Conservation (phyloP, 2,888 invertebrate genomes). For the Hecatera dysodea region DNA sequence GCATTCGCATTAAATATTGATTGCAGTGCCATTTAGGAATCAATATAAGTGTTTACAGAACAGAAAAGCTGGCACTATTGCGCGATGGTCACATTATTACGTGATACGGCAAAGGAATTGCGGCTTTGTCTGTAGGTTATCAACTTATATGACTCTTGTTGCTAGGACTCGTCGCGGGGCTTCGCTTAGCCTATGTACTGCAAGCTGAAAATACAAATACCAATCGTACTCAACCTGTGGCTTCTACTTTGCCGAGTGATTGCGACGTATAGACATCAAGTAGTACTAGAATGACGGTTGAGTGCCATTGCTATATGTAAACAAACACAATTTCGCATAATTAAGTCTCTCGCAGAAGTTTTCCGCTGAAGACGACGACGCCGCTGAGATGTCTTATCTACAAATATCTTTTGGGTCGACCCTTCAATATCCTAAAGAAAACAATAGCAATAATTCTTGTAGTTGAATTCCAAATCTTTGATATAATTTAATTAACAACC, state of each 20-base stretch:
- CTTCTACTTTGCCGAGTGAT: not conserved
- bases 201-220: not conserved
- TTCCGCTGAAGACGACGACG: not conserved
- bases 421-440: not conserved
- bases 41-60: not conserved
- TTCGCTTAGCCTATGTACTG: not conserved
- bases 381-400: too few species aligned
- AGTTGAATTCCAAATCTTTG: not conserved
- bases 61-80: not conserved
- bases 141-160: too few species aligned
- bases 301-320: conserved; percentile 1
- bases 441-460: not conserved
- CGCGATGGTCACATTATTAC: conserved; percentile 2
- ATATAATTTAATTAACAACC: not conserved
- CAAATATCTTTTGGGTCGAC: too few species aligned
- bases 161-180: not conserved
- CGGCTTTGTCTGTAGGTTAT: not conserved
- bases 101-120: not conserved
- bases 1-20: conserved; percentile 7
- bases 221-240: conserved; percentile 10
- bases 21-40: not conserved
- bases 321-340: conserved; percentile 3
- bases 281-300: not conserved
- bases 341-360: not conserved
- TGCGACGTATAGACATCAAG: not conserved